Evolutionary conservation across 2,113 vertebrate species (phyloP), one percentile per base, ranked within the genome.

Genomic region (Nothoprocta perdicaria): DNA sequence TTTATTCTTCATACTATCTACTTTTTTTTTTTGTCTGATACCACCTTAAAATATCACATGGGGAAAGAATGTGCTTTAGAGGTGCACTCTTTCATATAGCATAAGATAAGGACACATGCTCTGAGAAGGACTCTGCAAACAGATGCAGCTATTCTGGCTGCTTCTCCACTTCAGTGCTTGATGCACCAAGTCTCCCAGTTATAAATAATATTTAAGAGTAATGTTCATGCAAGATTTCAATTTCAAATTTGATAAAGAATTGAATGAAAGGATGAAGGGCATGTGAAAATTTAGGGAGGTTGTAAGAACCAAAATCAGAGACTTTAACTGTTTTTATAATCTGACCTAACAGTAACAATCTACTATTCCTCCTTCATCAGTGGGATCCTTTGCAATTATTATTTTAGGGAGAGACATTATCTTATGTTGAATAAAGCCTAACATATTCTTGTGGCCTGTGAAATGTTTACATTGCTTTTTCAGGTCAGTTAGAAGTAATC

Each of bases 401-500:
- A 40, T 90, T 67, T 93, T 67, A 76, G 33, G 40, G 40, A 46
- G 14, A 68, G 3, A 5, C 31, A 45, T 23, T 38, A 86, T 78
- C 24, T 71, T 80, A 16, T 12, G 5, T 65, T 90, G 33, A 84
- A 66, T 84, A 82, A 75, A 79, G 6, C 3, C 43, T 61, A 35
- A 41, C 13, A n/a, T 79, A 57, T 35, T 69, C 19, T 33, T 58
- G 1, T 55, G 73, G 45, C 15, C 8, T 19, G 5, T 53, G 13
- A 84, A 92, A 79, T 57, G 31, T 12, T 31, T 14, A 10, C 81
- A 29, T 92, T 97, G 72, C 31, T 94, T 92, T 87, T 62, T 72
- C 95, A 99, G 99, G 99, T 80, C 98, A 98, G 91, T 95, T 99
- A 94, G 99, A 99, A 96, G 98, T 99, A 73, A 98, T 99, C 79